Evolutionary conservation across 1,140 invertebrate species (phyloP).

Genomic region (Aphaenogaster floridana): DNA sequence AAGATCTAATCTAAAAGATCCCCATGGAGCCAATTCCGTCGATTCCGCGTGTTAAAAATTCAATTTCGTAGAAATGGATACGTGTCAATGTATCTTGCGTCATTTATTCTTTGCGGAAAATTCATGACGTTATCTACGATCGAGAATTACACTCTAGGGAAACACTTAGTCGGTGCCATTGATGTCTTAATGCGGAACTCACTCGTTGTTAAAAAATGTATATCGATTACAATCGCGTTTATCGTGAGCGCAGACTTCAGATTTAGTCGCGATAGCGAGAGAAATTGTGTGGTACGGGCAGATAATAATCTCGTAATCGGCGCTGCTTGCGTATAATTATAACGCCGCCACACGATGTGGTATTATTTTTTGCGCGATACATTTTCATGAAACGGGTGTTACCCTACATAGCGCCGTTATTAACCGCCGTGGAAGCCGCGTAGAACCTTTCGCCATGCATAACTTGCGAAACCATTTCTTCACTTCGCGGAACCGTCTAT

Average conservation of each 20-base stretch:
- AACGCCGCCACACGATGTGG: slow-evolving; percentile 18
- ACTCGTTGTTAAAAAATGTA: slow-evolving; percentile 36
- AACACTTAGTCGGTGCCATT: slow-evolving; percentile 54
- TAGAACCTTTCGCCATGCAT: slow-evolving; percentile 38
- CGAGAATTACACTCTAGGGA: neutral
- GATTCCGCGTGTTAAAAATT: slow-evolving; percentile 4
- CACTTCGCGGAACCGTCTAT: neutral
- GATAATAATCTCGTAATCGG: slow-evolving; percentile 52
- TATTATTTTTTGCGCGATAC: slow-evolving; percentile 40
- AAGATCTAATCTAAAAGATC: neutral
- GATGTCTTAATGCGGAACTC: slow-evolving; percentile 57
- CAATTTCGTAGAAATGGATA: slow-evolving; percentile 10
- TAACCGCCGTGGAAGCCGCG: slow-evolving; percentile 15
- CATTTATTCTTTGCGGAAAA: slow-evolving; percentile 24
- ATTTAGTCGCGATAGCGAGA: slow-evolving; percentile 41
- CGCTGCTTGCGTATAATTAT: slow-evolving; percentile 55
- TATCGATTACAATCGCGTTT: slow-evolving; percentile 55
- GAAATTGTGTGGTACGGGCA: slow-evolving; percentile 41
- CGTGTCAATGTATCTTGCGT: neutral
- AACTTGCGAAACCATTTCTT: slow-evolving; percentile 40
- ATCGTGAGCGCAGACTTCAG: slow-evolving; percentile 41
- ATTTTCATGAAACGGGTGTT: slow-evolving; percentile 57
- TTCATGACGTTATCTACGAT: slow-evolving; percentile 30
- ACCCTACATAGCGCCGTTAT: slow-evolving; percentile 23
- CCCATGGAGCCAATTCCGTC: neutral